Evolutionary conservation across 1,140 invertebrate species (phyloP).

Genomic region (Camponotus pennsylvanicus): DNA sequence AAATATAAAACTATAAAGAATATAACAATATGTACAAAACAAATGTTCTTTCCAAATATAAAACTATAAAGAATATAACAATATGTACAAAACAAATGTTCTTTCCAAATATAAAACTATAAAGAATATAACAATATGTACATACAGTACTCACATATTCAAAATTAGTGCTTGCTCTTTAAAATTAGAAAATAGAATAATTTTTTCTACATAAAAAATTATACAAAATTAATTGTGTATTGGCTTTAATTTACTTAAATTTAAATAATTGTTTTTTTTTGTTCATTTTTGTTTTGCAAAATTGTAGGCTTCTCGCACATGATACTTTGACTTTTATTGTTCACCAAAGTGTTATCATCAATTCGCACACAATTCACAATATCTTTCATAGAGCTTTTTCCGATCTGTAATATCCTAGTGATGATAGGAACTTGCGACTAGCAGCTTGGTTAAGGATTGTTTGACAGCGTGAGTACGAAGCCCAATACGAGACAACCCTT

Average conservation of each 20-base stretch:
- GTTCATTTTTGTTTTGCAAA: background rate
- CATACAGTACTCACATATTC: background rate
- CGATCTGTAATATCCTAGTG: constrained; percentile 12
- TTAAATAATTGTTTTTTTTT: background rate
- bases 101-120: background rate
- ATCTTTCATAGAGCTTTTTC: constrained; percentile 10
- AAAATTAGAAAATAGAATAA: background rate
- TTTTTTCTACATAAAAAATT: constrained; percentile 5
- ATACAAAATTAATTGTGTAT: background rate
- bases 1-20: background rate
- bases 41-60: background rate
- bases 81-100: background rate
- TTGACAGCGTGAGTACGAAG: constrained; percentile 61
- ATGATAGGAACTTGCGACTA: constrained; percentile 7
- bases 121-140: background rate
- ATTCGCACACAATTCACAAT: background rate
- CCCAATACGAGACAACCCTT: constrained; percentile 73
- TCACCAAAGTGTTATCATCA: background rate
- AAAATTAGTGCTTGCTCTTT: background rate
- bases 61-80: background rate
- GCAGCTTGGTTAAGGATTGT: constrained; percentile 65
- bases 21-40: background rate
- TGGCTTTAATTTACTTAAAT: background rate
- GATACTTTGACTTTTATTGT: background rate
- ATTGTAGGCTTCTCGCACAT: background rate